Conservation (phyloP, 2,797 vertebrate genomes). For the Ispidina lecontei region DNA sequence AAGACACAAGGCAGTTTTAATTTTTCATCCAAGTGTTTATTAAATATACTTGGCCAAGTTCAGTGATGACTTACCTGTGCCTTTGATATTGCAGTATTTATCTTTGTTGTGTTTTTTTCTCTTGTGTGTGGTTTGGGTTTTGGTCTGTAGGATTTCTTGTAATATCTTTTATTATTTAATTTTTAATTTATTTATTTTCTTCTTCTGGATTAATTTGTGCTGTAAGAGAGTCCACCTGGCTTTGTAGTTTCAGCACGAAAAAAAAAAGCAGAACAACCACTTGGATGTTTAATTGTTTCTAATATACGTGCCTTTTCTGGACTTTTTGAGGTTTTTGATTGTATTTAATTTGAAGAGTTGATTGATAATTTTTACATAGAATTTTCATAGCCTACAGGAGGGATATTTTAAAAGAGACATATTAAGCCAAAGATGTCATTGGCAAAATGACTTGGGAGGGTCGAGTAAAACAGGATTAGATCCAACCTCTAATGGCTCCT, state of each 20-base stretch:
- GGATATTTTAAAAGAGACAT: neutral
- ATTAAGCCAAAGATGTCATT: neutral
- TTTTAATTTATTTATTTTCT: no score
- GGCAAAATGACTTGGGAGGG: neutral
- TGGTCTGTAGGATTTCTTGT: neutral
- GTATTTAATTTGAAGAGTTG: neutral
- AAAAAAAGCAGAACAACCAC: neutral
- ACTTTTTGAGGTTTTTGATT: neutral
- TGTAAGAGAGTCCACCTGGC: neutral
- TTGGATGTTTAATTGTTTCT: neutral
- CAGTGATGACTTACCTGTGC: neutral
- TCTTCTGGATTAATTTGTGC: neutral
- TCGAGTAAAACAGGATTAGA: neutral
- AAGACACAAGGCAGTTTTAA: slow-evolving; percentile 10
- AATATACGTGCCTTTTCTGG: neutral
- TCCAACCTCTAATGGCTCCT: neutral
- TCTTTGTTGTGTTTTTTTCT: neutral
- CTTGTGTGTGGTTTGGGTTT: neutral
- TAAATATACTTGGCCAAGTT: neutral
- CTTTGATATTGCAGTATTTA: neutral
- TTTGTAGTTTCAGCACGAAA: neutral
- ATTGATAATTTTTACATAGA: neutral
- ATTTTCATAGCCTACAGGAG: neutral
- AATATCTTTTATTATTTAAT: no score
- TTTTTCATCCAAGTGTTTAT: slow-evolving; percentile 28